These are phyloP conservation scores for Siphonodentalium dalli DNA, from an alignment of 2,888 invertebrate genomes.

Conservation along the genomic window DNA sequence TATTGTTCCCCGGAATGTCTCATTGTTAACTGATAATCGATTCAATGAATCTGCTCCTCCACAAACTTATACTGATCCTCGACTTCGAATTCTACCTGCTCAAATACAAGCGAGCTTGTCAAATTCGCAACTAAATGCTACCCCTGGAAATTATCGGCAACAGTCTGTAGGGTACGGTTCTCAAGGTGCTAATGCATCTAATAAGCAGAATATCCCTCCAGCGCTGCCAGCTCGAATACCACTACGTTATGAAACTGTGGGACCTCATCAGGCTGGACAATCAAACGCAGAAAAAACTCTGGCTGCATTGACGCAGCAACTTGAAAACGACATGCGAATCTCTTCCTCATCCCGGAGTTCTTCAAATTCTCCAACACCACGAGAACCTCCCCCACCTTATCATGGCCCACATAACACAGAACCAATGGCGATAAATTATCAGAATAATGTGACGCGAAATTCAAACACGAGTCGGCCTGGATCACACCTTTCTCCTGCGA, in stretches of 20 bases:
- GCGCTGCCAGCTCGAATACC: conserved; percentile 47
- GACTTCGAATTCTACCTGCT: conserved; percentile 38
- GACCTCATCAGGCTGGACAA: conserved; percentile 31
- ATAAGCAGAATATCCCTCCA: conserved; percentile 39
- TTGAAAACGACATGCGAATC: conserved; percentile 49
- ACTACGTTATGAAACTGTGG: conserved; percentile 36
- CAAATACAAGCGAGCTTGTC: conserved; percentile 31
- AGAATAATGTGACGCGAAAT: conserved; percentile 31
- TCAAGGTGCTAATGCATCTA: neutral
- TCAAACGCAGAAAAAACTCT: conserved; percentile 55
- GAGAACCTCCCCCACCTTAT: conserved; percentile 59
- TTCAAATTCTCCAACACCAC: conserved; percentile 28
- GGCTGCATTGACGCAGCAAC: conserved; percentile 57
- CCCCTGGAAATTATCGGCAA: conserved; percentile 15
- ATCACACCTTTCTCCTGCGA: conserved; percentile 16
- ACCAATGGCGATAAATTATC: conserved; percentile 38
- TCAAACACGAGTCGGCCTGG: conserved; percentile 21
- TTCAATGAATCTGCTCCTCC: conserved; percentile 51
- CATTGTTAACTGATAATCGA: conserved; percentile 40
- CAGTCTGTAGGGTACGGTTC: conserved; percentile 1
- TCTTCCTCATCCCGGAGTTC: conserved; percentile 35
- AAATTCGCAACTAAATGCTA: neutral
- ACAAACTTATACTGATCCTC: conserved; percentile 42
- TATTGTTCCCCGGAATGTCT: conserved; percentile 26
- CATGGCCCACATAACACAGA: conserved; percentile 62